Evolutionary conservation across 64 coral and sea anemone species (phyloP).

Genomic region (Cladopsammia gracilis): DNA sequence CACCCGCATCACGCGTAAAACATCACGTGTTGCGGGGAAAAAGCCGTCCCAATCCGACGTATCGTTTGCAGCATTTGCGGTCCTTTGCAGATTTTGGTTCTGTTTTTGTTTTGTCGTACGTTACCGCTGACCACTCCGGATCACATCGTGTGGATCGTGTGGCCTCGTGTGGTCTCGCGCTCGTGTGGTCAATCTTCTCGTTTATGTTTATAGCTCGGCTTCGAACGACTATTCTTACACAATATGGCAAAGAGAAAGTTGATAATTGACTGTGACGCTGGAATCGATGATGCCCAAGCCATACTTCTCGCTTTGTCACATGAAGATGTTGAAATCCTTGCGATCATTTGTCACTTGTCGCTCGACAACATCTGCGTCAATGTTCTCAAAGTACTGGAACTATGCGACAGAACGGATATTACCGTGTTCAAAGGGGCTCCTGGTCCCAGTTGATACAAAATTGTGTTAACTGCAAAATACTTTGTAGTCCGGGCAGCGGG

Average conservation of each 20-base stretch:
- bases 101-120: too few relatives aligned
- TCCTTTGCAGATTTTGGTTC: too few relatives aligned
- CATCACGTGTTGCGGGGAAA: too few relatives aligned
- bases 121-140: too few relatives aligned
- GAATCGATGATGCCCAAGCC: slow-evolving; percentile 85
- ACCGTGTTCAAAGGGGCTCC: slow-evolving; percentile 86
- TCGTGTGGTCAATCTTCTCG: too few relatives aligned
- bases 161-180: too few relatives aligned
- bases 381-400: slow-evolving; percentile 86
- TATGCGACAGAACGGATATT: slow-evolving; percentile 83
- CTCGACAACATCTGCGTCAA: slow-evolving; percentile 77
- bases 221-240: not conserved
- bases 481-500: too few relatives aligned
- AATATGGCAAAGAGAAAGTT: slow-evolving; percentile 71
- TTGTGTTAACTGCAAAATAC: not conserved
- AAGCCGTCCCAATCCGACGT: too few relatives aligned
- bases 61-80: too few relatives aligned
- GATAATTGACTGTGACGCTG: slow-evolving; percentile 89
- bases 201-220: too few relatives aligned
- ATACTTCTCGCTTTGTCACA: slow-evolving; percentile 70
- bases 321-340: slow-evolving; percentile 75
- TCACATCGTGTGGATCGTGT: too few relatives aligned
- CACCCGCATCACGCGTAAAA: too few relatives aligned
- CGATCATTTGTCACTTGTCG: slow-evolving; percentile 90
- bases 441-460: slow-evolving; percentile 9